phyloP scores from a whole-genome alignment of 2,113 vertebrate genomes.

The Dunckerocampus dactyliophorus region DNA sequence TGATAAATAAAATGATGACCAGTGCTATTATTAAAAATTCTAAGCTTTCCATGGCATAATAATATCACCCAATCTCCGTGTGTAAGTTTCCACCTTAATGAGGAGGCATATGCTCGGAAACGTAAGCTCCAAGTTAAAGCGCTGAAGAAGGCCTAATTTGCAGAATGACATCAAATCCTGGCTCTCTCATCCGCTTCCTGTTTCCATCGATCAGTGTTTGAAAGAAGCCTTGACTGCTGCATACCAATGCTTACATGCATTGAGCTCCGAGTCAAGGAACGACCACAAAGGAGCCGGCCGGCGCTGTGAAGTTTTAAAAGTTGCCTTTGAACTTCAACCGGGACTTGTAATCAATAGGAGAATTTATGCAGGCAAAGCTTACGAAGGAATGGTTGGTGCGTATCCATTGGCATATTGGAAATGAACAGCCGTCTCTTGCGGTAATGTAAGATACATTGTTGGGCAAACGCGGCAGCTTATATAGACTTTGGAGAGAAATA shows the following conservation, averaged over 20 bases:
- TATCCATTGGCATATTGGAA: constrained; percentile 27
- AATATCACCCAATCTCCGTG: constrained; percentile 21
- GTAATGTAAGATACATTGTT: too few relatives aligned
- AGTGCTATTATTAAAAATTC: constrained; percentile 44
- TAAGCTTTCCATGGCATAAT: constrained; percentile 28
- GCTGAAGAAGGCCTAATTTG: constrained; percentile 64
- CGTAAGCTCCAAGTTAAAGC: constrained; percentile 31
- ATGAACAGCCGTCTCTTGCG: too few relatives aligned
- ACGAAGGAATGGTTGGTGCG: too few relatives aligned
- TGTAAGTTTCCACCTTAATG: too few relatives aligned
- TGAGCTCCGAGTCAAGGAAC: constrained; percentile 25
- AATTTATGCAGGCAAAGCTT: constrained; percentile 8
- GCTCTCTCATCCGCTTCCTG: constrained; percentile 17
- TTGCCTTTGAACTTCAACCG: constrained; percentile 51
- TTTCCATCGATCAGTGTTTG: constrained; percentile 56
- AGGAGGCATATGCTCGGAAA: constrained; percentile 20
- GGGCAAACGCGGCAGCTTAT: too few relatives aligned
- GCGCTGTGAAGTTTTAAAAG: constrained; percentile 35
- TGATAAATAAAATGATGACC: constrained; percentile 52
- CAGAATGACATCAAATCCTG: constrained; percentile 44
- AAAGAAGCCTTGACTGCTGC: constrained; percentile 22
- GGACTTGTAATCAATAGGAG: constrained; percentile 45
- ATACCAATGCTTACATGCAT: constrained; percentile 52
- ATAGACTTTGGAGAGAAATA: too few relatives aligned
- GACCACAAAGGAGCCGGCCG: constrained; percentile 46